Evolutionary conservation across 2,113 vertebrate genomes (phyloP).

Genomic region (Cinclus cinclus): DNA sequence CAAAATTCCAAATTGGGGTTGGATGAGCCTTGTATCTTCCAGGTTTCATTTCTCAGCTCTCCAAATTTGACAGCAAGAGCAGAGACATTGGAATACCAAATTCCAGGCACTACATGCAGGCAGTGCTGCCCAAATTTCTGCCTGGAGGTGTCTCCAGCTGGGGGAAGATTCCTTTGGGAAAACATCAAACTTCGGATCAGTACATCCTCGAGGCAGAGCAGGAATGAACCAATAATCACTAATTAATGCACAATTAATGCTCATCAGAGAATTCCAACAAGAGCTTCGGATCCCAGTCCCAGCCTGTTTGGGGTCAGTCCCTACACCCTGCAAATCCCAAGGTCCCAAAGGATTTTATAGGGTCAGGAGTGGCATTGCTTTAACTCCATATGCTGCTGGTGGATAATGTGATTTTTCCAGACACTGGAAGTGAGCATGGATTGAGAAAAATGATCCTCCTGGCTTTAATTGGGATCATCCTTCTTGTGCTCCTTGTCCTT

Average conservation of each 20-base stretch:
- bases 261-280: neutral
- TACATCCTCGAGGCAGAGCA: neutral
- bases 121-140: neutral
- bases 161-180: neutral
- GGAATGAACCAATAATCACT: no score
- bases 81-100: neutral
- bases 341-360: neutral
- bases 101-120: fast-evolving
- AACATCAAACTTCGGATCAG: neutral
- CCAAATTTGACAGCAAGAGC: no score
- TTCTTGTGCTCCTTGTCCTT: neutral
- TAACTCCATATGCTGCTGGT: neutral
- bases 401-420: neutral
- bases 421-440: fast-evolving
- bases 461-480: neutral
- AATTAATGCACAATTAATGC: neutral
- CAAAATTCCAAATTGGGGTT: fast-evolving
- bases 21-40: neutral
- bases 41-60: neutral
- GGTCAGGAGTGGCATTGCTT: neutral
- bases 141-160: neutral
- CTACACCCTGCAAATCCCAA: neutral
- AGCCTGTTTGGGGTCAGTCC: no score
- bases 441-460: neutral
- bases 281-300: neutral